Evolutionary conservation across 2,888 invertebrate genomes (phyloP).

Genomic region (Mesoligia furuncula): DNA sequence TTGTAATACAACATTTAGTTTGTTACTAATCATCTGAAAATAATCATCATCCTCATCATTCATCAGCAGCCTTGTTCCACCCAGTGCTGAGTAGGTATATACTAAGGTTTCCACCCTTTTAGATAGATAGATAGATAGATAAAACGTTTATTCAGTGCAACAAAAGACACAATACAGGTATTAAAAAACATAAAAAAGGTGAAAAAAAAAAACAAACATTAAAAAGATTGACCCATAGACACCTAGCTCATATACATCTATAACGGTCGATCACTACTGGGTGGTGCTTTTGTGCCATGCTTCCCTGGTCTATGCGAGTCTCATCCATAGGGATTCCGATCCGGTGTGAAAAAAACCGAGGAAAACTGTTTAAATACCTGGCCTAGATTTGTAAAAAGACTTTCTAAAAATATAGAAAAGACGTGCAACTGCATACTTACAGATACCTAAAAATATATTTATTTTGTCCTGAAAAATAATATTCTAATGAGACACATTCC

Average conservation of each 20-base stretch:
- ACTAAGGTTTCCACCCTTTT: no score
- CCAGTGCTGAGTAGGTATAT: background rate
- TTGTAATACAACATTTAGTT: background rate
- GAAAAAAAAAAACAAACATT: no score
- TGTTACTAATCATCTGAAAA: background rate
- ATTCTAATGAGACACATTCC: background rate
- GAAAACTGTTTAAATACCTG: background rate
- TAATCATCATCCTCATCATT: background rate
- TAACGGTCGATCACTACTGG: no score
- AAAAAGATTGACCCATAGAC: no score
- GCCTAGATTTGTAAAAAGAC: background rate
- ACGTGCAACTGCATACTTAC: background rate
- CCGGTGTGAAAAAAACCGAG: no score
- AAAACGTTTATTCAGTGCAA: no score
- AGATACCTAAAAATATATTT: no score
- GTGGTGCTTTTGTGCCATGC: background rate
- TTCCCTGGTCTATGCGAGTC: background rate
- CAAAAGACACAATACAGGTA: no score
- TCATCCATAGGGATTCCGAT: no score
- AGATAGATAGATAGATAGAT: no score
- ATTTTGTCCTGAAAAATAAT: background rate
- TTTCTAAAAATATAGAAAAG: background rate
- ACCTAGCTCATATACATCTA: no score
- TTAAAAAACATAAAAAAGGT: no score
- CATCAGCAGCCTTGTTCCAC: background rate